Evolutionary conservation across 53 echinoderm and acorn worm species (phyloP), one percentile per base, ranked within the genome.

Genomic region (Echinometra lucunter): DNA sequence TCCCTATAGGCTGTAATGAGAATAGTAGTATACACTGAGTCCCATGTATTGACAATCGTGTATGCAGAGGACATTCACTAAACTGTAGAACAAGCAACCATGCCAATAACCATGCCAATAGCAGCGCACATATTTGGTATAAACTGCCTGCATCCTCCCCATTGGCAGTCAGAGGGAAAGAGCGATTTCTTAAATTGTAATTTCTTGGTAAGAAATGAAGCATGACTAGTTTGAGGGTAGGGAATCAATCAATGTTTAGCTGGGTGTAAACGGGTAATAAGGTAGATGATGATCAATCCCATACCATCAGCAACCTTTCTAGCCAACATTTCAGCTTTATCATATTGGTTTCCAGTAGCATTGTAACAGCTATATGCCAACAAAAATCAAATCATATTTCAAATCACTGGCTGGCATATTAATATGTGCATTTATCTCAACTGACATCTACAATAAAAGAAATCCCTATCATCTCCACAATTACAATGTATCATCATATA

Each of bases 231-330:
- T 91, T 66, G 44, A 66, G 72, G 45, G 38, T 72, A 91, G 66
- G 42, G 91, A 91, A 91, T 91, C 91, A 91, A 91, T 91, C 91
- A 91, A 91, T 91, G 91, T 91, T 91, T 91, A 69, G 91, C 91
- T 91, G 91, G 91, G 70, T 69, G 91, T 69, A 90, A 90, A 90
- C 37, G 90, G 63, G 88, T 55, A 56, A 60, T 89, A 49, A 60
- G 44, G 89, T 58, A 57, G n/a, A 90, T 90, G 90, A 63, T 45
- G 35, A 38, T 58, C 90, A 90, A 38, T 37, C 58, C 57, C 63
- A 21, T 89, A 23, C 90, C 10, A 58, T 9, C 90, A 90, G 18
- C 89, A 57, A 37, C 12, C 34, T 74, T 34, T 82, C 23, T 23
- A 44, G 47, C 85, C 45, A 85, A 85, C 42, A 78, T 72, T 35